Base-by-base conservation (phyloP, 2,797 vertebrate genomes). In the Neosalanx taihuensis region DNA sequence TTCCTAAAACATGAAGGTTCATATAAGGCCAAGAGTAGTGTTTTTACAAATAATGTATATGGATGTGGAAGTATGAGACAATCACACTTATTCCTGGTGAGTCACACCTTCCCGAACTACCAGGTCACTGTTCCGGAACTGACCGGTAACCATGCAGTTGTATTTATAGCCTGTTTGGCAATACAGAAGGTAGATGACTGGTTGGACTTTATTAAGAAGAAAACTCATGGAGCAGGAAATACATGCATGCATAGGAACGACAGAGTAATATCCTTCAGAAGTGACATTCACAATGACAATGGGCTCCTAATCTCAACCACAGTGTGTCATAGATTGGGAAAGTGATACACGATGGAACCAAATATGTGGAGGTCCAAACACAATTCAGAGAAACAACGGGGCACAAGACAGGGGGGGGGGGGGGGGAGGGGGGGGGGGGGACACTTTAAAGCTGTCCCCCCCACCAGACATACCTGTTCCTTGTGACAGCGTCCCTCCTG, bases 401-500 rank as follows among this genome's bases (percentile, higher is more conserved):
- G 51, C 4, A 4, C 51, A 71, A 61, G 63, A 41, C 70, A 17
- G 73, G 35, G 68, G 41, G 72, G 84, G 80, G 75, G 75, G 51
- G 33, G 9, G 35, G 31, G 73, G 56, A 71, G 17, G 6, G 18
- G 23, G 59, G 41, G 57, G 69, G 35, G 49, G 70, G 1, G 64
- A 83, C 88, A 85, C 88, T 89, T 90, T 87, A 89, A 88, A 89
- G 84, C 75, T 29, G 76, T 58, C 70, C 76, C 79, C 77, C 72
- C 69, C 35, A 46, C 70, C 12, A 18, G 49, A 73, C 17, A 53
- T n/a, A 18, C 7, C 51, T n/a, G 51, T 4, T 53, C 51, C 37
- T 41, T 3, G 51, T 53, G 18, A 29, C 46, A 49, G 66, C n/a
- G 9, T 3, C 29, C 13, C 4, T 31, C 65, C 65, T 53, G 7